Base-by-base conservation (phyloP, 2,113 vertebrate genomes). In the Chaenocephalus aceratus region DNA sequence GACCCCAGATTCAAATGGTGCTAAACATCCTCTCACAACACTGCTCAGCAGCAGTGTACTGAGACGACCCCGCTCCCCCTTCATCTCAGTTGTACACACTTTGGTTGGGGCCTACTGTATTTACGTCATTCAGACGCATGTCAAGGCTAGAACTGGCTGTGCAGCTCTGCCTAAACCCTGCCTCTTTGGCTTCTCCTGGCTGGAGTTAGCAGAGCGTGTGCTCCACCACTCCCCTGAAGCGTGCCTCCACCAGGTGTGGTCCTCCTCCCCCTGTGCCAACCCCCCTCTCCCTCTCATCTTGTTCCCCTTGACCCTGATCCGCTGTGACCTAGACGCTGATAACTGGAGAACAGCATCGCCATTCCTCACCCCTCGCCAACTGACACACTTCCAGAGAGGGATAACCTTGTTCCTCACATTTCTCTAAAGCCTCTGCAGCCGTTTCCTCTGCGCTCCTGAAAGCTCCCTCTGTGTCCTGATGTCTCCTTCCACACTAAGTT, bases 171-270 rank as follows among this genome's bases (percentile, higher is more conserved):
- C 76, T 79, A 59, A 80, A 80, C 68, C 75, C 86, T 65, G 52
- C 73, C 62, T 56, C 67, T 81, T 23, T 64, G 65, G 63, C 80
- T 1, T 66, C 72, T 86, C 15, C 74, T 86, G 79, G 80, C 85
- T 75, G 4, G 6, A 6, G 73, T 69, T 71, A 41, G 64, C 46
- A 44, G 60, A 57, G 62, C 11, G 34, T 56, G 59, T 9, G 64
- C 72, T 79, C 36, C 80, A 76, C 66, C 89, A 67, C 89, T 30
- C 88, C 86, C 90, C 89, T 56, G 75, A 80, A 93, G 90, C 69
- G 91, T 91, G 93, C 72, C 91, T 86, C 80, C 90, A 75, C 82
- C 90, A 90, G 91, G 93, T 94, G 93, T 93, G 93, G 93, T 93
- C 89, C 84, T 72, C 72, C 83, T 60, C 57, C 65, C 64, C 45